Conservation (phyloP, 2,797 vertebrate species). For the Dermochelys coriacea region DNA sequence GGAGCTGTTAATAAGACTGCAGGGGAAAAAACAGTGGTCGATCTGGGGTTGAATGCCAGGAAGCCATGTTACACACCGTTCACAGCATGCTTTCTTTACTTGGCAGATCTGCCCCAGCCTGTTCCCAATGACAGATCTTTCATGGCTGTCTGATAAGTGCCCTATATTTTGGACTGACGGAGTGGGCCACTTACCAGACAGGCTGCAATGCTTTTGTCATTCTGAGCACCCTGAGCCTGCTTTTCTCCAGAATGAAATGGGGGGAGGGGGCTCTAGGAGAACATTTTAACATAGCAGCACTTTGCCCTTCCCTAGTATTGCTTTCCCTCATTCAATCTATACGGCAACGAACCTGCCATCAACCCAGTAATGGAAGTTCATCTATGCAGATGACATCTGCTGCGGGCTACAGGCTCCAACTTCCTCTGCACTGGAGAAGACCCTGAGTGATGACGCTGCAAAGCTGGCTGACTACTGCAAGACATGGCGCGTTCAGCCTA, state of each 20-base stretch:
- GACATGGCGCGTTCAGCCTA: not conserved
- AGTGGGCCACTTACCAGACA: not conserved
- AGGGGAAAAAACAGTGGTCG: not conserved
- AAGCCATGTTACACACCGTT: not conserved
- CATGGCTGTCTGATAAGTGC: fast-evolving
- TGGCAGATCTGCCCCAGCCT: not conserved
- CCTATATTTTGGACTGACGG: not conserved
- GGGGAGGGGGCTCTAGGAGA: not conserved
- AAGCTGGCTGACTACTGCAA: not conserved
- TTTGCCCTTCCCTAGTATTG: not conserved
- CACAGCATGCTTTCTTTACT: not conserved
- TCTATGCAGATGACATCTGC: not conserved
- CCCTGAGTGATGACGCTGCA: not conserved
- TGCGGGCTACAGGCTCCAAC: not conserved
- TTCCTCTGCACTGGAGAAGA: not conserved
- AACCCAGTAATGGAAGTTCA: not conserved
- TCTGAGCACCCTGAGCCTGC: not conserved
- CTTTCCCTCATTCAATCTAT: not conserved
- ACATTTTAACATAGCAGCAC: not conserved
- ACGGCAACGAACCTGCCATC: not conserved
- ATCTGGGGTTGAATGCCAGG: not conserved
- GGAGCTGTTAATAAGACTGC: not conserved
- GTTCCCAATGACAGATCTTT: not conserved
- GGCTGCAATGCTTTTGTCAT: slow-evolving; percentile 3
- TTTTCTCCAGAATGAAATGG: not conserved